Conservation (phyloP, 2,113 vertebrate genomes). For the Pseudopipra pipra region DNA sequence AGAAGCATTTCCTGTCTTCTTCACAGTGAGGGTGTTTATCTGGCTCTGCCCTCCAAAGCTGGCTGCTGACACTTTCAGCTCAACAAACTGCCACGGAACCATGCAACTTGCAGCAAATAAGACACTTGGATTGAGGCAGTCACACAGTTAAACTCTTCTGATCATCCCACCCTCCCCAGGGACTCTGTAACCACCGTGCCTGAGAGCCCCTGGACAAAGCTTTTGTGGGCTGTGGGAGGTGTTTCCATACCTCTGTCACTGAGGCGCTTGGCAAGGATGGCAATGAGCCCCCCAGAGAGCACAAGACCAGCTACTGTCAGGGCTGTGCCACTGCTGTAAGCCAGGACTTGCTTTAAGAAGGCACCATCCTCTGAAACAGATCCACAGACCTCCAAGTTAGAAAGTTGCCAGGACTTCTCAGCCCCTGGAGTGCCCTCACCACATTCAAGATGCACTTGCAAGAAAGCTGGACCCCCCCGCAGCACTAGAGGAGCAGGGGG, state of each 20-base stretch:
- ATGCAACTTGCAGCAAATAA: background rate
- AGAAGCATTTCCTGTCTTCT: background rate
- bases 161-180: background rate
- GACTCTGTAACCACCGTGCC: background rate
- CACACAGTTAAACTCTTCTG: background rate
- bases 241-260: constrained; percentile 42
- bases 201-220: background rate
- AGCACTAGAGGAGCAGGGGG: background rate
- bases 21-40: background rate
- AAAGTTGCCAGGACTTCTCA: background rate
- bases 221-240: rapidly evolving
- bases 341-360: constrained; percentile 40
- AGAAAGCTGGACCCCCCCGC: background rate
- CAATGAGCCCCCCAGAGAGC: constrained; percentile 7
- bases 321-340: constrained; percentile 12
- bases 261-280: constrained; percentile 29
- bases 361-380: constrained; percentile 29
- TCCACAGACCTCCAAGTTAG: background rate
- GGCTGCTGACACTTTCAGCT: background rate
- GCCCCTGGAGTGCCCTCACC: background rate
- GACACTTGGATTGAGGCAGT: background rate
- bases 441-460: background rate
- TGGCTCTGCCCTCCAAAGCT: background rate
- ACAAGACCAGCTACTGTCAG: background rate
- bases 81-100: background rate